Percentiles rank a stretch among this genome's conserved stretches.
Evolutionary conservation across 2,797 vertebrate genomes (phyloP).

Genomic region (Gymnoscopelus microlampas): DNA sequence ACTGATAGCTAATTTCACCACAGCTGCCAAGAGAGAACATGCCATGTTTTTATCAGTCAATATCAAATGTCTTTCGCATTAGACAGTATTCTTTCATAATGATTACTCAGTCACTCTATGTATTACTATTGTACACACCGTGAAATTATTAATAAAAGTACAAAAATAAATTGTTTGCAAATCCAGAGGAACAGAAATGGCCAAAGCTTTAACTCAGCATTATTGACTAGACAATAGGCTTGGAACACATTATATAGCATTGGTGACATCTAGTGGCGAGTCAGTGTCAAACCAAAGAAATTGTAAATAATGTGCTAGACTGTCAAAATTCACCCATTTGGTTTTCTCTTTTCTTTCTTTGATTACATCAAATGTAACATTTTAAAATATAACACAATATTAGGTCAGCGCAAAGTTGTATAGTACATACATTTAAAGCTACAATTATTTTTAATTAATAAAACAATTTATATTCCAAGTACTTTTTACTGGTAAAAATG

Average conservation of each 20-base stretch:
- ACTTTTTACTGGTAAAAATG: no score
- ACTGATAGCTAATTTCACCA: not conserved
- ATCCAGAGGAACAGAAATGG: no score
- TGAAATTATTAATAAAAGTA: no score
- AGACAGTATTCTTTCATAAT: constrained; percentile 8
- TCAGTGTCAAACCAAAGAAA: constrained; percentile 24
- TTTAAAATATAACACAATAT: no score
- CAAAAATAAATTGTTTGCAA: no score
- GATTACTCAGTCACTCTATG: not conserved
- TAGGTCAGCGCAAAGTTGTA: no score
- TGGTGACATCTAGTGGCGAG: constrained; percentile 37
- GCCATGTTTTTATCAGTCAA: not conserved
- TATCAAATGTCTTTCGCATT: not conserved
- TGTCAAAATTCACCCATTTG: not conserved
- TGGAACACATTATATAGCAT: not conserved
- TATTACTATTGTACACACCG: no score
- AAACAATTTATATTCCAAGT: no score
- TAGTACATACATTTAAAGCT: no score
- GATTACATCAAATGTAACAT: not conserved
- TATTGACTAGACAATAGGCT: not conserved
- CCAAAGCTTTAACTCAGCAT: no score
- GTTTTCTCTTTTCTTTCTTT: not conserved
- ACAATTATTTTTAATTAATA: no score
- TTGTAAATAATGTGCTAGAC: no score
- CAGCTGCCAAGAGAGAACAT: not conserved